Conservation (phyloP, 2,888 invertebrate species). For the Andrena fulva region DNA sequence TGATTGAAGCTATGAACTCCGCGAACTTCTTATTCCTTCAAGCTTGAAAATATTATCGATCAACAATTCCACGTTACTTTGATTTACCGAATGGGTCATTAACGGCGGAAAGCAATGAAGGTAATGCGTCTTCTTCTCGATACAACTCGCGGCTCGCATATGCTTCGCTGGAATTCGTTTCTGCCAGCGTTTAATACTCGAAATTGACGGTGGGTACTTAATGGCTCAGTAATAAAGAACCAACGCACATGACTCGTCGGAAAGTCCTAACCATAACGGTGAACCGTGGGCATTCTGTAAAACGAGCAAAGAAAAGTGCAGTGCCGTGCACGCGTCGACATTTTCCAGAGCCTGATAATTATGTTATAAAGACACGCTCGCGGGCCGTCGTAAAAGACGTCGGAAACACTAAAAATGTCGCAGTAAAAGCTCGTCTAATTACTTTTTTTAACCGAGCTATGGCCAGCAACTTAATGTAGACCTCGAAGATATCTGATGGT, state of each 20-base stretch:
- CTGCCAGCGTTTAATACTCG: conserved; percentile 48
- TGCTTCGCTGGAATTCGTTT: conserved; percentile 26
- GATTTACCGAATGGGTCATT: conserved; percentile 37
- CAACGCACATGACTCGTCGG: conserved; percentile 36
- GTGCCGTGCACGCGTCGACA: conserved; percentile 6
- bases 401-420: conserved; percentile 3
- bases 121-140: neutral
- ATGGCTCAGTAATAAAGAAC: conserved; percentile 55
- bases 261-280: conserved; percentile 45
- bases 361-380: conserved; percentile 15
- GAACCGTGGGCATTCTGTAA: conserved; percentile 32
- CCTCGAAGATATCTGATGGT: neutral
- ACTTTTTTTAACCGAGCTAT: neutral
- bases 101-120: conserved; percentile 2
- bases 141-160: conserved; percentile 6
- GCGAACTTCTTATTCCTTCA: neutral
- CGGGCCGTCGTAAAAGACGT: neutral
- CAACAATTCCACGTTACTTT: conserved; percentile 20
- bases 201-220: conserved; percentile 57
- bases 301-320: conserved; percentile 8
- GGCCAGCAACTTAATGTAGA: neutral
- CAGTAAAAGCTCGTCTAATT: conserved; percentile 1
- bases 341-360: conserved; percentile 22
- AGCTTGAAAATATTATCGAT: conserved; percentile 4
- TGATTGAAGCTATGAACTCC: neutral